Base-by-base conservation (phyloP, 2,888 invertebrate genomes). In the Habroteleia sp. region DNA sequence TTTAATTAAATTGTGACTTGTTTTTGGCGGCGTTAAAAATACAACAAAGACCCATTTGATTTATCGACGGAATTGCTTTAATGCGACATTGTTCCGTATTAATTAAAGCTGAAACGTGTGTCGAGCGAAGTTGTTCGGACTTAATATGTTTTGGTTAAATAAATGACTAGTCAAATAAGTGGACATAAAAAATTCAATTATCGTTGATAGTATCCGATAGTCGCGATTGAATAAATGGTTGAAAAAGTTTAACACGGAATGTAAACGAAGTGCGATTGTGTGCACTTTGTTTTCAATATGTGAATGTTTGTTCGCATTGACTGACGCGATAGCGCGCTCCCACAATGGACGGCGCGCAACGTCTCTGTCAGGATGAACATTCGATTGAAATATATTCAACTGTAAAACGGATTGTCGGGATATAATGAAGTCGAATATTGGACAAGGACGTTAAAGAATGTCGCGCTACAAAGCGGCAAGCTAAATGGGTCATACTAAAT, bases 381-480 rank as follows among this genome's bases (percentile, higher is more conserved):
- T 58, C 60, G 42, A 73, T 60, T 58, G 66, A 66, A 73, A 73
- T 58, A 66, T 60, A 54, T 50, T 60, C 60, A 52, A 46, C 60
- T 72, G 35, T 41, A 72, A n/a, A n/a, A 62, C 46, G 62, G 31
- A 48, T 63, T 27, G 41, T 52, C 52, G 39, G 42, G 31, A 52
- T 54, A 54, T 66, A 74, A 66, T 74, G 74, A 68, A 66, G 54
- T 54, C 48, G 37, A 56, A 66, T 68, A 68, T 73, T 60, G 60
- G 39, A 66, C 60, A 66, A 73, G 66, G 73, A 60, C 60, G 35
- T 39, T 25, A 10, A 65, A 56, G 65, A 58, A 60, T 66, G 20
- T 50, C 37, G 37, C 23, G 29, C 16, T 56, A 54, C 25, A 42
- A 44, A 41, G 41, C 33, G 23, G 8, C 23, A 7, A 1, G 16